Evolutionary conservation across 1,140 invertebrate genomes (phyloP).

Genomic region (Monochamus saltuarius): DNA sequence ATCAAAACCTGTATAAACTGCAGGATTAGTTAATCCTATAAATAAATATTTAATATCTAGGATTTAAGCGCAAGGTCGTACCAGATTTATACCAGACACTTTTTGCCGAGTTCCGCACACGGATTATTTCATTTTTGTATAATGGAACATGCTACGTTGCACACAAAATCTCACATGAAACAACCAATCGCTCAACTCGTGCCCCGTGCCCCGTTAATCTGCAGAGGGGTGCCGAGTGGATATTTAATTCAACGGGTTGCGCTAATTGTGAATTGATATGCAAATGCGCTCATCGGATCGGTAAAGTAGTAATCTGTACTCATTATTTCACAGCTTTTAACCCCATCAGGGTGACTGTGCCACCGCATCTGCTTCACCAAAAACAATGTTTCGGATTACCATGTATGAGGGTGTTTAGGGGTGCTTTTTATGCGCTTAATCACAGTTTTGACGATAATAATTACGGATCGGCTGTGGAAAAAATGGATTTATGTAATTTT

Average conservation of each 20-base stretch:
- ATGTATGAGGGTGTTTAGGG: constrained; percentile 27
- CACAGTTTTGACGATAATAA: constrained; percentile 25
- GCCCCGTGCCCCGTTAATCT: constrained; percentile 1
- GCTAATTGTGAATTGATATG: constrained; percentile 49
- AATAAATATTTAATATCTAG: too few species aligned
- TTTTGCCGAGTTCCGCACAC: too few species aligned
- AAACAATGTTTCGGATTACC: constrained; percentile 39
- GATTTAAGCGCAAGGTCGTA: too few species aligned
- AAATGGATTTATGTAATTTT: too few species aligned
- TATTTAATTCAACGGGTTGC: constrained; percentile 21
- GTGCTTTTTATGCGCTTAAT: constrained; percentile 32
- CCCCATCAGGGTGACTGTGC: constrained; percentile 31
- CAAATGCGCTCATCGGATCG: constrained; percentile 44
- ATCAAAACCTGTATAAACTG: too few species aligned
- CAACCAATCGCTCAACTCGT: not conserved
- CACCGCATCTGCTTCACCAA: constrained; percentile 42
- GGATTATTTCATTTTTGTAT: too few species aligned
- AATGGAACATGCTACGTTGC: too few species aligned
- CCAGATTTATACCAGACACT: too few species aligned
- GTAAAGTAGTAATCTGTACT: constrained; percentile 47
- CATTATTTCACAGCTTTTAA: constrained; percentile 49
- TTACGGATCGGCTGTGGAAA: constrained; percentile 6
- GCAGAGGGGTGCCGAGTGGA: constrained; percentile 12
- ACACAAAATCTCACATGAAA: constrained; percentile 5
- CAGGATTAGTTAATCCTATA: too few species aligned